Base-by-base conservation (phyloP, 2,888 invertebrate genomes). In the Opisthograptis luteolata region DNA sequence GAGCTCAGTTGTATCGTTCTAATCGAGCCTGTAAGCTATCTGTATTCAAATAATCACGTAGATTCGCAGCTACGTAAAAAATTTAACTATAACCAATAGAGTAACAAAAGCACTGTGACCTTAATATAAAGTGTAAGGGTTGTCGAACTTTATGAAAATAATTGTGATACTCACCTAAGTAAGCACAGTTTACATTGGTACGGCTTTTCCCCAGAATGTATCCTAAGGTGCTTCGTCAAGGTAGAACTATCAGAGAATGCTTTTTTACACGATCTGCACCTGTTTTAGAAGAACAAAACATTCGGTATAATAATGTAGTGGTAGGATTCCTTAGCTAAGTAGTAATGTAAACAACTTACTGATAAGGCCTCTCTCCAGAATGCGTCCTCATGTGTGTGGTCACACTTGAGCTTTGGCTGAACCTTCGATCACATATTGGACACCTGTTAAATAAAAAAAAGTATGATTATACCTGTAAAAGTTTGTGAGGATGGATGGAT, bases 381-480 rank as follows among this genome's bases (percentile, higher is more conserved):
- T 99, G 99, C n/a, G 99, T 99, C 76, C 99, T 93, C 98, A 99
- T 98, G 92, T 99, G 99, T 62, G 99, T 99, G 46, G 99, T 99
- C 42, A 99, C 98, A 55, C 94, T 94, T 41, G 95, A 95, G 69
- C 98, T 98, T 79, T 99, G 99, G 51, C 98, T 98, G 85, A 99
- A 99, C 68, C 98, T 94, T 54, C 99, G 93, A 79, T 98, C 97
- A 85, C 99, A 99, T 63, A 99, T 97, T 13, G 97, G 97, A 92
- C 99, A 99, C 65, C 96, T 94, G 70, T 15, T 57, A 30, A 48
- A 15, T 27, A 12, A 9, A 30, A 4, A 9, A 31, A 31, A 31
- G 2, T 14, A 13, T 12, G 2, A 6, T 10, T 8, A n/a, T n/a
- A 24, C n/a, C n/a, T 2, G n/a, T 13, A 28, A 12, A 28, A n/a